Evolutionary conservation across 23 tunicate species (phyloP), one percentile per base, ranked within the genome.

Genomic region (Halocynthia roretzi): DNA sequence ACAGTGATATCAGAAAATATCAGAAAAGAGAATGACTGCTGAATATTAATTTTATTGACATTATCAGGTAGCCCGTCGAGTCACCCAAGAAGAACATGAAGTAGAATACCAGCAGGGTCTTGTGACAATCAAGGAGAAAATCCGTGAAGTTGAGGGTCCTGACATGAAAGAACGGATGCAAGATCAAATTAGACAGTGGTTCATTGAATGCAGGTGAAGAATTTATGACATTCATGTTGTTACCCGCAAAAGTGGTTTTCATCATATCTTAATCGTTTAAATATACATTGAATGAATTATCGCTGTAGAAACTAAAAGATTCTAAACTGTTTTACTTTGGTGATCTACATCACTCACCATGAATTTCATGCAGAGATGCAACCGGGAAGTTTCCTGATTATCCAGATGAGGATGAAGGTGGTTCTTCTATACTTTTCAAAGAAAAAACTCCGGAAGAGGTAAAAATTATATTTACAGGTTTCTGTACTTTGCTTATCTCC

Each of bases 401-500:
- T 80, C 99, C 99, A 5, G 93, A 81, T 86, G 96, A 83, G 62
- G 99, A 96, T 62, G 99, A 90, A 69, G 99, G 99, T 21, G 99
- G 99, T 52, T 90, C 97, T 8, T 71, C 99, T 15, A 62, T 84
- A 40, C 70, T 96, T 7, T 96, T 96, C 75, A 87, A 85, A 61
- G 96, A 96, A 60, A 96, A 96, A 83, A 96, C 99, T 54, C 99
- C 99, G 20, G 99, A 96, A 82, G 99, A 96, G 84, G 98, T 86
- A 6, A n/a, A 31, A 31, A 31, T 31, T 31, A 31, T 31, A 31
- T 31, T 31, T 31, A 0, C 44, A 31, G 1, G 44, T 1, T 31
- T 31, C 44, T 31, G 44, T 31, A 31, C 44, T 31, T 31, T 1
- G 44, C 44, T 31, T 31, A 31, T 31, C 44, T 31, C 44, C 44